Evolutionary conservation across 2,888 invertebrate species (phyloP).

Genomic region (Drosophila testacea): DNA sequence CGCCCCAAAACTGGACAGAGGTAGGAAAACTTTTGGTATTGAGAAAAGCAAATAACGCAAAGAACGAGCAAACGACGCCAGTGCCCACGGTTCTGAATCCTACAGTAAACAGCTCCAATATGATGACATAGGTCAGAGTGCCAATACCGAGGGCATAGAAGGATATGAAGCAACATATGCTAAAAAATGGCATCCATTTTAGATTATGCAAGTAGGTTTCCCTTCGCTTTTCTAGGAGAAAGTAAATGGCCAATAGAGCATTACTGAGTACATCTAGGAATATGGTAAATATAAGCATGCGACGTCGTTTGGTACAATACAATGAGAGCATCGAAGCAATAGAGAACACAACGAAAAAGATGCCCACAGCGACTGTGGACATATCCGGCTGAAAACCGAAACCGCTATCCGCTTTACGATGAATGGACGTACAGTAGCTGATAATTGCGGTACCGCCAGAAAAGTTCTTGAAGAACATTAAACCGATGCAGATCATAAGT

Average conservation of each 20-base stretch:
- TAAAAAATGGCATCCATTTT: conserved; percentile 90
- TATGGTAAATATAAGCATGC: conserved; percentile 89
- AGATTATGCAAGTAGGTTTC: conserved; percentile 83
- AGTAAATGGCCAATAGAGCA: conserved; percentile 89
- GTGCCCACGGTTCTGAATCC: conserved; percentile 90
- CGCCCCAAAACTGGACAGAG: background rate
- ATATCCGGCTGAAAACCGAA: conserved; percentile 82
- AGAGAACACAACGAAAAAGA: conserved; percentile 88
- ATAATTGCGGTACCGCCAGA: conserved; percentile 92
- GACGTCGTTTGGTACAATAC: conserved; percentile 90
- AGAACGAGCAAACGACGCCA: conserved; percentile 90
- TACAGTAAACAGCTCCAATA: conserved; percentile 91
- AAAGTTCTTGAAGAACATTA: conserved; percentile 94
- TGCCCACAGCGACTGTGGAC: conserved; percentile 91
- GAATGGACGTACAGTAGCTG: conserved; percentile 90
- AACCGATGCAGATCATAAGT: conserved; percentile 35
- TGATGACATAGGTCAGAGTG: conserved; percentile 90
- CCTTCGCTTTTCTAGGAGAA: conserved; percentile 82
- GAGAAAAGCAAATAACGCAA: conserved; percentile 91
- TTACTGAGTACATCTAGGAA: conserved; percentile 89
- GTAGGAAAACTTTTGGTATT: conserved; percentile 89
- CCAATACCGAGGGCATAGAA: conserved; percentile 92
- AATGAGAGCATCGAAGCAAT: conserved; percentile 90
- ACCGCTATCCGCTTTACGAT: conserved; percentile 79
- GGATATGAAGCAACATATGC: conserved; percentile 90